Percentiles rank a stretch among this genome's conserved stretches.
phyloP scores from a whole-genome alignment of 2,888 invertebrate species.

The Lepidonotus clava region DNA sequence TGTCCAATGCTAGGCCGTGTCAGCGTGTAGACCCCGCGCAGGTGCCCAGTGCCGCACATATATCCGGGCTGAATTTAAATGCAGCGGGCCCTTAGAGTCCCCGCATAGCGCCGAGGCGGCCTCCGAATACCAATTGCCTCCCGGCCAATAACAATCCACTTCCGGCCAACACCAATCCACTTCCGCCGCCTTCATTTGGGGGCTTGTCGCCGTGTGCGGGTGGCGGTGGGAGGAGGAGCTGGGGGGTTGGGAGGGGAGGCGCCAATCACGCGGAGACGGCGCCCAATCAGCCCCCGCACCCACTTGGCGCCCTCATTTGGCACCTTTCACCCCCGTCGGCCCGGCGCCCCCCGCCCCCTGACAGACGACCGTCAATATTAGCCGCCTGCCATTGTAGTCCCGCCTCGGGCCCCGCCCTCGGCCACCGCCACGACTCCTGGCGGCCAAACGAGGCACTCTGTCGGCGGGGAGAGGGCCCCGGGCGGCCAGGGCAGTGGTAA shows the following conservation, averaged over 20 bases:
- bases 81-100: no score
- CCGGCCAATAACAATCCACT: conserved; percentile 40
- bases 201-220: background rate
- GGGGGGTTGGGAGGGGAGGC: no score
- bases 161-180: conserved; percentile 44
- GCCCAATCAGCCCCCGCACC: background rate
- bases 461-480: background rate
- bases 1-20: background rate
- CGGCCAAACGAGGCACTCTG: conserved; percentile 20
- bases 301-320: conserved; percentile 36
- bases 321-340: conserved; percentile 10
- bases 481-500: background rate
- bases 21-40: background rate
- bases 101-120: no score
- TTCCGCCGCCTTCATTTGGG: conserved; percentile 39
- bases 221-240: background rate
- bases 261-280: conserved; percentile 11
- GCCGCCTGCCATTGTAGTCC: background rate
- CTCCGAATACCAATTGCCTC: conserved; percentile 10
- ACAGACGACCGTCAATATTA: conserved; percentile 4
- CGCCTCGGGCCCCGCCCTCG: background rate
- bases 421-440: background rate
- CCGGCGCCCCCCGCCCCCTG: background rate
- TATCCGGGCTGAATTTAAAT: no score
- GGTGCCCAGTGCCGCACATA: no score